These are phyloP conservation scores for Sebastes nivosus DNA, from an alignment of 2,797 vertebrate species.

Conservation along the genomic window DNA sequence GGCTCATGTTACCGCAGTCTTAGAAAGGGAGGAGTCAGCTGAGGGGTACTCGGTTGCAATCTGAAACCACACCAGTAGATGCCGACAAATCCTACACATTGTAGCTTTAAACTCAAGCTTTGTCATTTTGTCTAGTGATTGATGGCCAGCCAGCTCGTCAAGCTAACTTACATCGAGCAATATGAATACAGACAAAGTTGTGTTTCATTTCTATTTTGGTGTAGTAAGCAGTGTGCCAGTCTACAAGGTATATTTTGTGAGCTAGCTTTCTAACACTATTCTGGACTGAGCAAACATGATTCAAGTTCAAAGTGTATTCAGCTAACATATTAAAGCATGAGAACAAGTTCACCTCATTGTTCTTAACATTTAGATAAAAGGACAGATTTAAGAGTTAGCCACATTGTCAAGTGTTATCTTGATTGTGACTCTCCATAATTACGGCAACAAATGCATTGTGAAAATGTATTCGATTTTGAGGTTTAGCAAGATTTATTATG, in stretches of 20 bases:
- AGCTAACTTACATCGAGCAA: neutral
- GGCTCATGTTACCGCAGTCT: too few relatives aligned
- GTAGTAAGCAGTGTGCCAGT: neutral
- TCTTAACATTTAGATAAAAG: neutral
- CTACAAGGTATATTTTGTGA: neutral
- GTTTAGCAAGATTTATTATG: neutral
- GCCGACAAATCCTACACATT: too few relatives aligned
- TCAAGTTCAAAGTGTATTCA: neutral
- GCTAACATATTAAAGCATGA: neutral
- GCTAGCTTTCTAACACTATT: neutral
- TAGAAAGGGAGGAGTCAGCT: too few relatives aligned
- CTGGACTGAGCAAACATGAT: neutral
- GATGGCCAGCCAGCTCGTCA: neutral
- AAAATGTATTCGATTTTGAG: neutral
- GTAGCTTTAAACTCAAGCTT: too few relatives aligned
- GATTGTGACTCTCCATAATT: neutral
- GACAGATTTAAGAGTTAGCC: neutral
- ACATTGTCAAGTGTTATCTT: neutral
- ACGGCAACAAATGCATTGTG: neutral
- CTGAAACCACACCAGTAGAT: too few relatives aligned
- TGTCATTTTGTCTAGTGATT: neutral
- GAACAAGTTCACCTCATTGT: neutral
- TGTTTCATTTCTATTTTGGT: neutral
- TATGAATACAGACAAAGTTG: neutral
- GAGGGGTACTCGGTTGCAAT: too few relatives aligned